Evolutionary conservation across 2,888 invertebrate species (phyloP).

Genomic region (Acleris emargana): DNA sequence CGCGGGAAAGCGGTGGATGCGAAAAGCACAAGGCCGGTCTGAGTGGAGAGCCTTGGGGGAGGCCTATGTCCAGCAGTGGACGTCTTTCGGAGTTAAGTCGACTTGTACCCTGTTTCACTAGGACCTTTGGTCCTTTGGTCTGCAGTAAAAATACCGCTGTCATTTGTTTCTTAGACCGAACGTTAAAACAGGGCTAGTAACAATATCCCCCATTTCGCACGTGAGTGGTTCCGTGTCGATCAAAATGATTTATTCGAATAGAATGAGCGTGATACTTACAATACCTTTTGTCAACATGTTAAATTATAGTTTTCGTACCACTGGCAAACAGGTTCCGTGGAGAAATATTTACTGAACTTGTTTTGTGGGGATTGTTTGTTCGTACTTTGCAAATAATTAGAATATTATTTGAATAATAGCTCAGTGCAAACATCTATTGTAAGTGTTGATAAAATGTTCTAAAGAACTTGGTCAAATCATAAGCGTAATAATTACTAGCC

Average conservation of each 20-base stretch:
- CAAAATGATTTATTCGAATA: conserved; percentile 68
- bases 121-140: too few species aligned
- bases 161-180: conserved; percentile 44
- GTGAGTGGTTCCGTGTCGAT: conserved; percentile 64
- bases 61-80: too few species aligned
- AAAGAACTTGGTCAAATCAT: too few species aligned
- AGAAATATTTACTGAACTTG: not conserved
- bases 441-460: too few species aligned
- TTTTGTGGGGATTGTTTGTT: not conserved
- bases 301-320: conserved; percentile 23
- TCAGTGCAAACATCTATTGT: too few species aligned
- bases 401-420: too few species aligned
- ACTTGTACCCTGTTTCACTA: too few species aligned
- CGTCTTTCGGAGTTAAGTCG: too few species aligned
- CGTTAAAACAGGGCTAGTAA: conserved; percentile 52
- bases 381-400: not conserved
- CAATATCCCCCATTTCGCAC: conserved; percentile 68
- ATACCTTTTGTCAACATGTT: conserved; percentile 40
- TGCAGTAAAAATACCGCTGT: not conserved
- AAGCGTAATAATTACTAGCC: too few species aligned
- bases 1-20: too few species aligned
- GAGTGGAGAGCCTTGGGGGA: too few species aligned
- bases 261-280: conserved; percentile 52
- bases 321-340: conserved; percentile 6
- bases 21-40: too few species aligned